Evolutionary conservation across 1,140 invertebrate species (phyloP).

Genomic region (Sminthurides bifidus): DNA sequence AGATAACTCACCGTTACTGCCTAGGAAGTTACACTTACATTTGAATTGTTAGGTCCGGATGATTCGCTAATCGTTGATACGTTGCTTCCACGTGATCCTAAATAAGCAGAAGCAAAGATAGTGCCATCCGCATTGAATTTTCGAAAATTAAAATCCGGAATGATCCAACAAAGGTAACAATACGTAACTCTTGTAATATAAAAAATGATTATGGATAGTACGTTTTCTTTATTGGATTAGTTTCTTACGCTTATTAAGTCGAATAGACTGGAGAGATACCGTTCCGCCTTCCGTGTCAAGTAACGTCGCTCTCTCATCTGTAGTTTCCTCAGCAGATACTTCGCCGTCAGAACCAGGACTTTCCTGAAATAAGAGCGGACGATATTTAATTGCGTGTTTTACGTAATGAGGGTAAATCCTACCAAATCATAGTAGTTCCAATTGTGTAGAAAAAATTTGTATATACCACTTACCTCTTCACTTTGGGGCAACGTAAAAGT

Average conservation of each 20-base stretch:
- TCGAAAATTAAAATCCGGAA: too few relatives aligned
- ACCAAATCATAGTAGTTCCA: neutral
- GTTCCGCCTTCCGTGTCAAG: slow-evolving; percentile 50
- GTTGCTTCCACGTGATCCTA: slow-evolving; percentile 24
- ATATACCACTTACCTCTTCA: slow-evolving; percentile 50
- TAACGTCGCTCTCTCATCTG: slow-evolving; percentile 73
- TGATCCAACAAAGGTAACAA: too few relatives aligned
- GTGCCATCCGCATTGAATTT: too few relatives aligned
- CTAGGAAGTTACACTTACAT: too few relatives aligned
- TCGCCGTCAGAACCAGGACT: slow-evolving; percentile 46
- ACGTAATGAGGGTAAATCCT: neutral
- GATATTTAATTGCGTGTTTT: too few relatives aligned
- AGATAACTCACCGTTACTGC: neutral
- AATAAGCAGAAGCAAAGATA: too few relatives aligned
- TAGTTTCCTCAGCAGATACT: slow-evolving; percentile 45
- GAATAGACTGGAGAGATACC: slow-evolving; percentile 24
- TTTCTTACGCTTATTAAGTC: slow-evolving; percentile 23
- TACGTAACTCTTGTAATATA: too few relatives aligned
- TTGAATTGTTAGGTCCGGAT: slow-evolving; percentile 6
- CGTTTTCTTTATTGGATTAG: too few relatives aligned
- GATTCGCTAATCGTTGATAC: slow-evolving; percentile 20
- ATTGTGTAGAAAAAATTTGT: neutral
- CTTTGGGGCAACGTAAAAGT: slow-evolving; percentile 72
- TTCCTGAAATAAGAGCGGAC: too few relatives aligned
- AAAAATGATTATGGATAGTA: too few relatives aligned